Base-by-base conservation (phyloP, 2,888 invertebrate species). In the Mythimna ferrago region DNA sequence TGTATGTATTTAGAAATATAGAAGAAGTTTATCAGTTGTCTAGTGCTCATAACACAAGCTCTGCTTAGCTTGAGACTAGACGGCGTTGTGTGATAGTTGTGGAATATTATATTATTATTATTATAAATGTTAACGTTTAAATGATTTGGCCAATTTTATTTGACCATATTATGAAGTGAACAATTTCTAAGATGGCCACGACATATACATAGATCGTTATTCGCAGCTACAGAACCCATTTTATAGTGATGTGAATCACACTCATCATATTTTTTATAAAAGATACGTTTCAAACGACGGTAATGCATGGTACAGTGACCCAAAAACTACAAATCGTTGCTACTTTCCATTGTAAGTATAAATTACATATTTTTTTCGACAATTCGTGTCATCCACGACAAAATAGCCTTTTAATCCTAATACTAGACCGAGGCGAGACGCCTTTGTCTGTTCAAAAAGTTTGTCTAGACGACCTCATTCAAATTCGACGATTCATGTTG, bases 321-420 rank as follows among this genome's bases (percentile, higher is more conserved):
- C 83, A 91, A 88, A 91, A 86, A 80, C 71, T 76, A 78, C 86
- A 89, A 89, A 89, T 90, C 86, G 85, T 82, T 76, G 86, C 86
- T 86, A 90, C 91, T 93, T 92, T 91, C 89, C 90, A 89, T 89
- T 85, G 82, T 83, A 82, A 78, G 82, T 88, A 85, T 88, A 87
- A 86, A 88, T 89, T 89, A 89, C 87, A 88, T 75, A 84, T 90
- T 91, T 91, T 89, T 82, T 86, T 66, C 16, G 53, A 86, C 69
- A 73, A 80, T 78, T 63, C 54, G 67, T 82, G 73, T 71, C 79
- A 74, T 72, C 74, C 73, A 68, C 65, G 58, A 78, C 74, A 76
- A 79, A 69, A 78, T 68, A 21, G 67, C 64, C 66, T 81, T 32
- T 63, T 78, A 82, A 80, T 82, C 78, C 74, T 62, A 83, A 80